Evolutionary conservation across 2,113 vertebrate genomes (phyloP), one percentile per base, ranked within the genome.

Genomic region (Spilogale gracilis): DNA sequence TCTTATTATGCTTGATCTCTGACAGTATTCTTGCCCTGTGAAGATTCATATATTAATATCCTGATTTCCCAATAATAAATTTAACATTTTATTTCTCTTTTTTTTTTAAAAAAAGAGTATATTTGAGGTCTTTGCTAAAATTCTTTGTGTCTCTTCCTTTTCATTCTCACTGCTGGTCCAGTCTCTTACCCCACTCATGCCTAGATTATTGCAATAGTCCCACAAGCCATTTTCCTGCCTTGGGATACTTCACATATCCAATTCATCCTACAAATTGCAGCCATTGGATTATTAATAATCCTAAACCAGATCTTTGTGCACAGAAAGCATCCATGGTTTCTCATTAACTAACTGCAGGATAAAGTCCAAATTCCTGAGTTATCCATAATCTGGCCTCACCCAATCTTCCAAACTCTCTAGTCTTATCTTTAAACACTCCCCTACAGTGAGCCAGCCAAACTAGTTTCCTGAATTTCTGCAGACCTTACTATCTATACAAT

Each of bases 1-100:
- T 96, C 43, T 97, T 54, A 95, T 23, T 48, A 78, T 61, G 50
- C 79, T 85, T 96, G 48, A 88, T 71, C 25, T 96, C 27, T 69
- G 0, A 0, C 32, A 76, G 14, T 67, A 16, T 81, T 91, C 82
- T 60, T 85, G 2, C 79, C 45, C 12, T 84, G 38, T 89, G 83
- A 92, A 23, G n/a, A 84, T 86, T 76, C 50, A 81, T 6, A 52
- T 82, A 61, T 86, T 94, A 88, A 27, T 58, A 52, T 83, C 73
- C 80, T 87, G 21, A 92, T 61, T 96, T 89, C 73, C 60, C 30
- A 82, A n/a, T 54, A 91, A 65, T 54, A 54, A 56, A 30, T 83
- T 88, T 78, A 38, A 89, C 14, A 52, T 73, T 21, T 83, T 90
- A 83, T 79, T 52, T 43, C 48, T 81, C 3, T 74, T 82, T 23